Evolutionary conservation across 2,113 vertebrate species (phyloP).

Genomic region (Arenaria interpres): DNA sequence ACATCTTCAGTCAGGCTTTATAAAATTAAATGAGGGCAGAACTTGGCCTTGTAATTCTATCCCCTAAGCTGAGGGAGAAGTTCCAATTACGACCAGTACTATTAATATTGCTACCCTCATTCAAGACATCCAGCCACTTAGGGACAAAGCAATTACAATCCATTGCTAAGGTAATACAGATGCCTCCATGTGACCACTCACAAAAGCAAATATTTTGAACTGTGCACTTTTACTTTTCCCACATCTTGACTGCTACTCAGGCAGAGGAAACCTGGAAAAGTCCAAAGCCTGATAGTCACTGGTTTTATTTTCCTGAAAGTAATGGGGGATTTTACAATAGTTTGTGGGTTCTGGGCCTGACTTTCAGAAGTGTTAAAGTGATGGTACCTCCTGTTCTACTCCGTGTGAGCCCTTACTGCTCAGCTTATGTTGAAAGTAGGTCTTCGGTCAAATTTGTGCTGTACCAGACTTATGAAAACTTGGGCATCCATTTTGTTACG

Average conservation of each 20-base stretch:
- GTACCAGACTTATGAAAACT: background rate
- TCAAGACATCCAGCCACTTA: background rate
- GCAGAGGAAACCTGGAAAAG: background rate
- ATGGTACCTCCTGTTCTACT: background rate
- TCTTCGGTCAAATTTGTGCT: background rate
- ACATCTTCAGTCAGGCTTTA: background rate
- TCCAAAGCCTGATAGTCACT: background rate
- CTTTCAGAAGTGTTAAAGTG: background rate
- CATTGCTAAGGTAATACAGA: background rate
- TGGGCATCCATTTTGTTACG: background rate
- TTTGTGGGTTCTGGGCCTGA: background rate
- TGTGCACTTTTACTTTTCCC: background rate
- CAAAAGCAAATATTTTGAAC: background rate
- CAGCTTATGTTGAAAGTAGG: background rate
- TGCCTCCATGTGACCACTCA: background rate
- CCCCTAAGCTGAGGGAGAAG: background rate
- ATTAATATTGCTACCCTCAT: conserved; percentile 1
- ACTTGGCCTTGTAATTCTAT: background rate
- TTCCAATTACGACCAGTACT: background rate
- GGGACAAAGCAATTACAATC: background rate
- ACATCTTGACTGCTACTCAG: background rate
- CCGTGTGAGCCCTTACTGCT: background rate
- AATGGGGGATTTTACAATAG: background rate
- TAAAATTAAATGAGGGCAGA: conserved; percentile 5
- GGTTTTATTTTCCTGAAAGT: background rate